Evolutionary conservation across 2,888 invertebrate genomes (phyloP).

Genomic region (Parascotia fuliginaria): DNA sequence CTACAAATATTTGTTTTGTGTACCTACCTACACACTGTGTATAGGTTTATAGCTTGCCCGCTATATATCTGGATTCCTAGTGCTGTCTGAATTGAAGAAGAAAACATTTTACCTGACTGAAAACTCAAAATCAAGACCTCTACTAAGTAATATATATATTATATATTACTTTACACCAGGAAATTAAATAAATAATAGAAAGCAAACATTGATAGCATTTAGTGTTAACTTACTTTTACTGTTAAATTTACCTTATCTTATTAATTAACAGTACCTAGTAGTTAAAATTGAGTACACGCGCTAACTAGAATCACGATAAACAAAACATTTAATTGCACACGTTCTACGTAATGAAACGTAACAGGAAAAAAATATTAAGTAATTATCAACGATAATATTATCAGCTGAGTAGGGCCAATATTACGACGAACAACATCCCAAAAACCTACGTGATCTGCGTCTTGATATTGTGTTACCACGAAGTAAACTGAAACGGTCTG

Average conservation of each 20-base stretch:
- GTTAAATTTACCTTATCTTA: neutral
- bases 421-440: constrained; percentile 57
- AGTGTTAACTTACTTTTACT: neutral
- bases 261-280: neutral
- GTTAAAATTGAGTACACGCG: neutral
- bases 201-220: neutral
- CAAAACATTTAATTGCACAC: constrained; percentile 8
- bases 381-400: constrained; percentile 48
- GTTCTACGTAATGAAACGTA: constrained; percentile 21
- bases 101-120: too few relatives aligned
- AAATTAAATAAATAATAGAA: too few relatives aligned
- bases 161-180: too few relatives aligned
- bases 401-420: constrained; percentile 52
- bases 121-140: too few relatives aligned
- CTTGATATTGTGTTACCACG: constrained; percentile 37
- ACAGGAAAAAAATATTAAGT: constrained; percentile 41
- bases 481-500: too few relatives aligned
- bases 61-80: too few relatives aligned
- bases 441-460: constrained; percentile 65
- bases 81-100: too few relatives aligned
- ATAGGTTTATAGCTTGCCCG: too few relatives aligned
- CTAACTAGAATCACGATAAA: constrained; percentile 5
- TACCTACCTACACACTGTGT: too few relatives aligned
- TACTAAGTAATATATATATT: too few relatives aligned
- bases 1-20: too few relatives aligned